phyloP scores from a whole-genome alignment of 2,113 vertebrate genomes.

The Zosterops japonicus region DNA sequence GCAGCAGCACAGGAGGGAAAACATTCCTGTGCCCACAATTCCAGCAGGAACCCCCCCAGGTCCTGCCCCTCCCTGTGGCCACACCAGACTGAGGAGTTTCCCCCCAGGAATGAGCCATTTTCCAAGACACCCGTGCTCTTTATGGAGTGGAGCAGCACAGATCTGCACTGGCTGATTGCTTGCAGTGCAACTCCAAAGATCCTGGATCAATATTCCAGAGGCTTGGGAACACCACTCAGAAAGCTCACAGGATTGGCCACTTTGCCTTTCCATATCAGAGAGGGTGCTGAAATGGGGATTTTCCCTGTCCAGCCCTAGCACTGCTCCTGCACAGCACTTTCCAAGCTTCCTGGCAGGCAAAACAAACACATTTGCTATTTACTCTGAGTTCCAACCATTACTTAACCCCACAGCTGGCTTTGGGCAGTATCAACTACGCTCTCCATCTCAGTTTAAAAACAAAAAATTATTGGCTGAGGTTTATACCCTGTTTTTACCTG shows the following conservation, averaged over 20 bases:
- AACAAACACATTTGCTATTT: background rate
- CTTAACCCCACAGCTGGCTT: background rate
- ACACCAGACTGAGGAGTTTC: background rate
- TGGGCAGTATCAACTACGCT: background rate
- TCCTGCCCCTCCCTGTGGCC: background rate
- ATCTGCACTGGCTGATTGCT: background rate
- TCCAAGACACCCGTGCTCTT: background rate
- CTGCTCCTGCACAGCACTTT: background rate
- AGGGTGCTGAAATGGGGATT: background rate
- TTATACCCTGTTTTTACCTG: conserved; percentile 63
- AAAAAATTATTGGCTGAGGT: conserved; percentile 44
- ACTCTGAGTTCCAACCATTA: background rate
- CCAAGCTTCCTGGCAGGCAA: background rate
- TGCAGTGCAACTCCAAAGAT: background rate
- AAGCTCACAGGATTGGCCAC: background rate
- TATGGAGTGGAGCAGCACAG: background rate
- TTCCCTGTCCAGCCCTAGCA: background rate
- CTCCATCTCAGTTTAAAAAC: background rate
- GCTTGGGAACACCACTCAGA: background rate
- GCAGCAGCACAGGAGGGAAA: background rate
- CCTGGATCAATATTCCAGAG: background rate
- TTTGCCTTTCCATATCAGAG: background rate
- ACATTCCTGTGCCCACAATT: background rate
- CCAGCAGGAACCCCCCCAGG: background rate
- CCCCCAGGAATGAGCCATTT: background rate